Percentiles rank a stretch among this genome's conserved stretches.
Conservation (phyloP, 2,113 vertebrate species). For the Hypanus sabinus region DNA sequence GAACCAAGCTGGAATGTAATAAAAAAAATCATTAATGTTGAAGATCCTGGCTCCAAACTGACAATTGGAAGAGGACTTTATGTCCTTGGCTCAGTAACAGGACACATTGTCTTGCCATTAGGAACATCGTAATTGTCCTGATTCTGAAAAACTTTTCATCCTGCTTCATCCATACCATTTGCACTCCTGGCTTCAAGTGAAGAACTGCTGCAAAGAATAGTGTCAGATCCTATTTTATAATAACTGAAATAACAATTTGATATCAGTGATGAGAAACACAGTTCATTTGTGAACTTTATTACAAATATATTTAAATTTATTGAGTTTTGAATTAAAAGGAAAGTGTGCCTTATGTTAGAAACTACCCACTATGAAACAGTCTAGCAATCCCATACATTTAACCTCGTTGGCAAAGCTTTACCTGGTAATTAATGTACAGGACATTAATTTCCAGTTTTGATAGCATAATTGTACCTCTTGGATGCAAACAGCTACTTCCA, state of each 20-base stretch:
- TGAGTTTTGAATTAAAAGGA: no score
- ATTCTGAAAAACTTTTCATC: not conserved
- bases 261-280: no score
- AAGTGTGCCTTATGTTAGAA: no score
- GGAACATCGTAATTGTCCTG: not conserved
- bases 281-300: no score
- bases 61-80: not conserved
- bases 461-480: no score
- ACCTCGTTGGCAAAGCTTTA: no score
- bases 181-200: not conserved
- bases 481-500: no score
- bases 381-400: no score
- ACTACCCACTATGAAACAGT: no score
- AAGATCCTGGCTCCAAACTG: not conserved
- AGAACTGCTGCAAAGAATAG: not conserved
- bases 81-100: not conserved
- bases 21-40: not conserved
- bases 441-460: no score
- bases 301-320: no score
- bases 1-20: not conserved
- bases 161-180: not conserved
- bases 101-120: not conserved
- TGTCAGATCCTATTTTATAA: not conserved
- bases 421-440: no score
- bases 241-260: not conserved